A percentile compares a stretch with the other conserved stretches of the same genome.
These are phyloP conservation scores for Caenorhabditis uteleia DNA, from an alignment of 2,888 invertebrate genomes.

Conservation along the genomic window DNA sequence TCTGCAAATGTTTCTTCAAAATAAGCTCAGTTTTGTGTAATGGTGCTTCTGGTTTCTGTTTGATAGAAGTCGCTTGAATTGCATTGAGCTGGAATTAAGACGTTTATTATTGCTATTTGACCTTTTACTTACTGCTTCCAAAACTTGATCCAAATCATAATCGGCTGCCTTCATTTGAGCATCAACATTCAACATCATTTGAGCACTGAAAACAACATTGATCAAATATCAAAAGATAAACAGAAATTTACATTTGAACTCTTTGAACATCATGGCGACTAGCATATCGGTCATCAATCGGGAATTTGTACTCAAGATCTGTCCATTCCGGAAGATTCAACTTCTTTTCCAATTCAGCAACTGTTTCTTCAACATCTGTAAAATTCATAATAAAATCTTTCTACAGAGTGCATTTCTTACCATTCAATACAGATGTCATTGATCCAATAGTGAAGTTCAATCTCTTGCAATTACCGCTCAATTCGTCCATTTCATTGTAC, in stretches of 20 bases:
- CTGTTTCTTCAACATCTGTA: slow-evolving; percentile 28
- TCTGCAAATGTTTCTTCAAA: slow-evolving; percentile 38
- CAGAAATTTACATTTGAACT: slow-evolving; percentile 31
- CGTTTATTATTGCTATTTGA: background rate
- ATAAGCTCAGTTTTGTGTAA: slow-evolving; percentile 37
- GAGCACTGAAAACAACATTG: slow-evolving; percentile 16
- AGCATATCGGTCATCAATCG: slow-evolving; percentile 32
- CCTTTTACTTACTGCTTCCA: slow-evolving; percentile 5
- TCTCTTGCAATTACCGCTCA: slow-evolving; percentile 28
- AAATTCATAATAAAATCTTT: background rate
- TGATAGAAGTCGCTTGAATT: slow-evolving; percentile 16
- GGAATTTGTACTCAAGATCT: slow-evolving; percentile 38
- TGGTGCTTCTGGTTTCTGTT: slow-evolving; percentile 18
- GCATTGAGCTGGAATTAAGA: slow-evolving; percentile 7
- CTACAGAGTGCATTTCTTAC: background rate
- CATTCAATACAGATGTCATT: slow-evolving; percentile 35
- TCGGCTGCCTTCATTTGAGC: slow-evolving; percentile 39
- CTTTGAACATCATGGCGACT: slow-evolving; percentile 36
- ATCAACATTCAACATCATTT: slow-evolving; percentile 43
- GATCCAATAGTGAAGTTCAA: slow-evolving; percentile 32
- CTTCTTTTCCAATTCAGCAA: slow-evolving; percentile 35
- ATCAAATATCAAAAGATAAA: background rate
- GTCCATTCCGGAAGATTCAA: slow-evolving; percentile 42
- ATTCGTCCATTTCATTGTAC: slow-evolving; percentile 30
- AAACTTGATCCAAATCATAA: slow-evolving; percentile 35